phyloP scores from a whole-genome alignment of 2,888 invertebrate genomes.

The Dilophus febrilis region DNA sequence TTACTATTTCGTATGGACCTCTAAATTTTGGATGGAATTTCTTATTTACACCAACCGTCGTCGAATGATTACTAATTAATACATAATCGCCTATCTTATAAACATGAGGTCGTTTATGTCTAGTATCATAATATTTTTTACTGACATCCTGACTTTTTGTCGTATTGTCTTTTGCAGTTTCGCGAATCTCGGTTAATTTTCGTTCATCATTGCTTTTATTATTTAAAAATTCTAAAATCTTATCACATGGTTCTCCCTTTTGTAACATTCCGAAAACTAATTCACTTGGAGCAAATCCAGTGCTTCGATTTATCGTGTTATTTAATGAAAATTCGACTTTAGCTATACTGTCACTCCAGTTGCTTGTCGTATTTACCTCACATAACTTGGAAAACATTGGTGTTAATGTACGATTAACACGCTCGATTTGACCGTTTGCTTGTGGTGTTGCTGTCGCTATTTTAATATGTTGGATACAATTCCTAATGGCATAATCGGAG shows the following conservation, averaged over 20 bases:
- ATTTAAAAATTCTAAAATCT: slow-evolving; percentile 6
- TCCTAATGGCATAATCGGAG: slow-evolving; percentile 4
- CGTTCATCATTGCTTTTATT: slow-evolving; percentile 4
- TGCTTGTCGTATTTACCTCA: not conserved
- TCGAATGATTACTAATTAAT: slow-evolving; percentile 10
- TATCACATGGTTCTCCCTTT: slow-evolving; percentile 11
- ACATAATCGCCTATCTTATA: slow-evolving; percentile 13
- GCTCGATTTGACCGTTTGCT: slow-evolving; percentile 13
- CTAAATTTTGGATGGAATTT: slow-evolving; percentile 13
- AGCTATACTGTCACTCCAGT: slow-evolving; percentile 11
- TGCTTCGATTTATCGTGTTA: slow-evolving; percentile 13
- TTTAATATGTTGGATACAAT: slow-evolving; percentile 8
- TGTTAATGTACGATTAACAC: slow-evolving; percentile 7
- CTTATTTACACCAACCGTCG: slow-evolving; percentile 12
- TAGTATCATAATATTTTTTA: slow-evolving; percentile 14
- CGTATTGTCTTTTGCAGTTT: slow-evolving; percentile 9
- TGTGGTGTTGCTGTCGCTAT: slow-evolving; percentile 11
- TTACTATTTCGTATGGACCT: slow-evolving; percentile 12
- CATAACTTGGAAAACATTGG: not conserved
- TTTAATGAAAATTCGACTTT: slow-evolving; percentile 13
- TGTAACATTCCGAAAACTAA: slow-evolving; percentile 15
- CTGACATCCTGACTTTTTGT: slow-evolving; percentile 13
- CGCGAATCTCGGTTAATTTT: slow-evolving; percentile 10
- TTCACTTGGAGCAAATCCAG: slow-evolving; percentile 14
- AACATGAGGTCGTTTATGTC: slow-evolving; percentile 11